Evolutionary conservation across 2,797 vertebrate genomes (phyloP).

Genomic region (Hirundo rustica): DNA sequence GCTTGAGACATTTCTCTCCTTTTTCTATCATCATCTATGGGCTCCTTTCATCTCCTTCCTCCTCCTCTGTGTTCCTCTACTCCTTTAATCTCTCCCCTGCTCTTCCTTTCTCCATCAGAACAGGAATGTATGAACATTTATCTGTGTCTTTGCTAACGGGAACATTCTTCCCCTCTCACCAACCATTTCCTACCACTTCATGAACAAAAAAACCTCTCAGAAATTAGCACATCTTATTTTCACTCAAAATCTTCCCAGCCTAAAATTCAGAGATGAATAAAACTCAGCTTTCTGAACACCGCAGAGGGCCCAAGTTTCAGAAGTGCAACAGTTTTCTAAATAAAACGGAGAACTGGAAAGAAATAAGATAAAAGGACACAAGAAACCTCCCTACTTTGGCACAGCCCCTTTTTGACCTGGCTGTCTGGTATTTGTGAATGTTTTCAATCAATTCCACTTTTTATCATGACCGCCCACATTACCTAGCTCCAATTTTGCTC

Average conservation of each 20-base stretch:
- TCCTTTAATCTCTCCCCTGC: slow-evolving; percentile 46
- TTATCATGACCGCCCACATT: slow-evolving; percentile 23
- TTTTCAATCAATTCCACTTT: slow-evolving; percentile 52
- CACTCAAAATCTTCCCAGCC: not conserved
- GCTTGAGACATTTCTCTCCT: not conserved
- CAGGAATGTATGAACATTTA: slow-evolving; percentile 34
- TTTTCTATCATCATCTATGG: not conserved
- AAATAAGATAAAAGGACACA: not conserved
- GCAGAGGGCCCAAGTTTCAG: not conserved
- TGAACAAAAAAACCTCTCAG: not conserved
- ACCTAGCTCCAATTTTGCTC: slow-evolving; percentile 1
- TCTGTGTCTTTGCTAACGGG: not conserved
- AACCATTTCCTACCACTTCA: not conserved
- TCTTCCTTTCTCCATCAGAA: slow-evolving; percentile 11
- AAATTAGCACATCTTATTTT: not conserved
- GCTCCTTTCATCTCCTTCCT: slow-evolving; percentile 16
- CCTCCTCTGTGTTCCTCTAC: not conserved
- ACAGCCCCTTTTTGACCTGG: slow-evolving; percentile 28
- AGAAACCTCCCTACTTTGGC: not conserved
- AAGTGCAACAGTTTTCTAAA: not conserved
- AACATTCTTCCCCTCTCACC: not conserved
- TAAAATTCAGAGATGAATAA: not conserved
- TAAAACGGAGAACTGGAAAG: not conserved
- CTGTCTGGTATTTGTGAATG: slow-evolving; percentile 41
- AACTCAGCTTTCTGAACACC: not conserved